Percentiles rank a stretch among this genome's conserved stretches.
Conservation (phyloP, 2,888 invertebrate species). For the Dascillus cervinus region DNA sequence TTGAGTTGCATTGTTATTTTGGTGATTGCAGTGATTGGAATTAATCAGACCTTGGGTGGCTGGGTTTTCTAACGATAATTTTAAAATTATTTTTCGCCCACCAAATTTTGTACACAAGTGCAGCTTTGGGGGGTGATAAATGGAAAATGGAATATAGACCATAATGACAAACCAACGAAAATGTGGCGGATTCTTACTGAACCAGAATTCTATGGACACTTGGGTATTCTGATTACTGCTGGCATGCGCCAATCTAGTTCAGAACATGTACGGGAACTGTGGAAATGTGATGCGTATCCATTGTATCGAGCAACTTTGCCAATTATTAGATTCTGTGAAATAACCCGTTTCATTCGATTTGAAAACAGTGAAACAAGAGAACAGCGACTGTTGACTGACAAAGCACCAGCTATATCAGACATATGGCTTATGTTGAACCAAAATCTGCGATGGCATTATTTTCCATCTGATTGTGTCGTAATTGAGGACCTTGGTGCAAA, state of each 20-base stretch:
- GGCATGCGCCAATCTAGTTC: constrained; percentile 3
- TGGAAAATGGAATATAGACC: constrained; percentile 3
- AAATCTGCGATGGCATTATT: constrained; percentile 24
- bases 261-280: constrained; percentile 4
- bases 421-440: constrained; percentile 28
- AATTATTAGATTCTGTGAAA: constrained; percentile 2
- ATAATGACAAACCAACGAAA: constrained; percentile 3
- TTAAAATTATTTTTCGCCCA: too few species aligned
- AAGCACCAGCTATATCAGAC: constrained; percentile 25
- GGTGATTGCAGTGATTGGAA: too few species aligned
- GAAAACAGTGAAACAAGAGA: constrained; percentile 25
- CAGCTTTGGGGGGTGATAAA: too few species aligned
- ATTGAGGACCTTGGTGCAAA: too few species aligned
- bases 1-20: too few species aligned
- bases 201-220: constrained; percentile 5
- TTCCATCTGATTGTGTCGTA: constrained; percentile 22
- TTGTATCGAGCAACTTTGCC: constrained; percentile 3
- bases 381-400: constrained; percentile 19
- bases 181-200: constrained; percentile 1
- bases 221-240: constrained; percentile 3
- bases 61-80: too few species aligned
- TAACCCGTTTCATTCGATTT: constrained; percentile 26
- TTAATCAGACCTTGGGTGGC: too few species aligned
- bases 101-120: too few species aligned
- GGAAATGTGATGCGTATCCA: constrained; percentile 6